phyloP scores from a whole-genome alignment of 2,888 invertebrate species.

The Meteorus colon region DNA sequence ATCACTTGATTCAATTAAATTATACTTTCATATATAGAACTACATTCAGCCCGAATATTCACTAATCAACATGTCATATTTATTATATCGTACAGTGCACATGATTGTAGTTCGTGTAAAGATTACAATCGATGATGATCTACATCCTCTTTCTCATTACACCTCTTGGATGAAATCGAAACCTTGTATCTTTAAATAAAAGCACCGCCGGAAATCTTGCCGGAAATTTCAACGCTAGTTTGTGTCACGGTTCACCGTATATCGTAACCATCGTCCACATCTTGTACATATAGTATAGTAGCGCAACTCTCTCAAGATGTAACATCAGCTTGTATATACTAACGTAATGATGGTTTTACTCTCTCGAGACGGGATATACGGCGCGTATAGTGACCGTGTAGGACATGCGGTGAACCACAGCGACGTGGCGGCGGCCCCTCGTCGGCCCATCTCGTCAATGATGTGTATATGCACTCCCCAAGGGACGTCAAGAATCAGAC shows the following conservation, averaged over 20 bases:
- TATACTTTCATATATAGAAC: neutral
- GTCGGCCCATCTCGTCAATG: constrained; percentile 41
- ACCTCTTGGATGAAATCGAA: constrained; percentile 33
- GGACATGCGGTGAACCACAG: constrained; percentile 73
- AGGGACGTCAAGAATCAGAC: constrained; percentile 34
- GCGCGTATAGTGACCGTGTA: constrained; percentile 66
- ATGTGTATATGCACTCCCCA: constrained; percentile 37
- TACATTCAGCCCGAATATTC: constrained; percentile 16
- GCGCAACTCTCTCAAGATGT: constrained; percentile 43
- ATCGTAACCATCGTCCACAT: neutral
- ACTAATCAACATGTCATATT: constrained; percentile 5
- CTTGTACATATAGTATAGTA: constrained; percentile 25
- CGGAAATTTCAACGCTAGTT: constrained; percentile 64
- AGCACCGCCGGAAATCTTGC: constrained; percentile 58
- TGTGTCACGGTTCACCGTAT: constrained; percentile 60
- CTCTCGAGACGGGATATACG: constrained; percentile 53
- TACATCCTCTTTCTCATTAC: constrained; percentile 26
- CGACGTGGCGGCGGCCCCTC: constrained; percentile 57
- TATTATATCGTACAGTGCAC: neutral
- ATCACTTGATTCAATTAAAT: constrained; percentile 22
- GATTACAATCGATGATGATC: constrained; percentile 41
- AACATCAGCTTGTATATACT: constrained; percentile 62
- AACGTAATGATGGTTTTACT: constrained; percentile 67
- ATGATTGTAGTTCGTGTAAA: constrained; percentile 26
- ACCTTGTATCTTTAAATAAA: constrained; percentile 34